Evolutionary conservation across 2,888 invertebrate species (phyloP), one percentile per base, ranked within the genome.

Genomic region (Noctua fimbriata): DNA sequence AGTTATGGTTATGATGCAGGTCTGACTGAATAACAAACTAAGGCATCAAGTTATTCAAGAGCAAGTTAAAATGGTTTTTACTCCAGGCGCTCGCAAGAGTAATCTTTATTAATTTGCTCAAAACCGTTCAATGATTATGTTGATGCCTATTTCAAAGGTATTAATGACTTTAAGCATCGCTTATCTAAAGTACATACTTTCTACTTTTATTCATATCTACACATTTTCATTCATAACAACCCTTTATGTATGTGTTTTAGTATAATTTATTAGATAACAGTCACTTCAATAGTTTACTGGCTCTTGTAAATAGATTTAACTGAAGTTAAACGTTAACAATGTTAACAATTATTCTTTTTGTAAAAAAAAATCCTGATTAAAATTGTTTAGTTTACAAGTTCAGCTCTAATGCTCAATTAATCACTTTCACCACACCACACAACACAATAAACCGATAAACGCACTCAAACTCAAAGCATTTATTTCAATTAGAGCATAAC

Each of bases 21-120:
- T 16, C 16, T 28, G 18, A 63, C 60, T 63, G 21, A 21, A 21
- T 14, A 47, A 41, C 14, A 12, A 18, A 18, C 28, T 9, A 24
- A 21, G 1, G 76, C 82, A 66, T 3, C 2, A n/a, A 47, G 41
- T 65, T 24, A 47, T 21, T 14, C 2, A 32, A 76, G 9, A 5
- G 14, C 32, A 32, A 70, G 28, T n/a, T 36, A 1, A 24, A 55
- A 28, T 77, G 14, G 0, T 18, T 41, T 4, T 58, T 49, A 18
- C 18, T 7, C 6, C 18, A 76, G 81, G 83, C 69, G 83, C 69
- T 76, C 2, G 21, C 10, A 52, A 28, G 3, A 28, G 18, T 16
- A 16, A 16, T 16, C 60, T 28, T 58, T 28, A 60, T 7, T 3
- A 0, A 60, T 28, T 28, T 14, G n/a, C 6, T 14, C 4, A 58